Evolutionary conservation across 2,888 invertebrate species (phyloP).

Genomic region (Choreutis nemorana): DNA sequence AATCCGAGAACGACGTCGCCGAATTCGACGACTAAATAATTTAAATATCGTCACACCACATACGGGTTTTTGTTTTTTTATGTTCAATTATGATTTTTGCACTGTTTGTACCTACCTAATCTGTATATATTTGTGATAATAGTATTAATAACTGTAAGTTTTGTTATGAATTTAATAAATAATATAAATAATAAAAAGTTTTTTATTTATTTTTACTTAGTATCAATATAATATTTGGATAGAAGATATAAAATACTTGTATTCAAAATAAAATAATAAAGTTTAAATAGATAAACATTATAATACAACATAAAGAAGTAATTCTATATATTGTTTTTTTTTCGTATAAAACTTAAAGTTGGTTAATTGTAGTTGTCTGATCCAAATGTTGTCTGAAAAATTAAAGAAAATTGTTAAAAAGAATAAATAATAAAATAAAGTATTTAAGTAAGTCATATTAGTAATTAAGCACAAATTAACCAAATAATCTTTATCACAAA

Average conservation of each 20-base stretch:
- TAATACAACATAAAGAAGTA: constrained; percentile 13
- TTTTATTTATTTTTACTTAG: constrained; percentile 18
- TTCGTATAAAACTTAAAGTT: constrained; percentile 9
- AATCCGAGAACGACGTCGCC: constrained; percentile 50
- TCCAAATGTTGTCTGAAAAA: constrained; percentile 57
- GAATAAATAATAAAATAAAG: constrained; percentile 6
- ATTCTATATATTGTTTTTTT: background rate
- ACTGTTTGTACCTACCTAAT: constrained; percentile 25
- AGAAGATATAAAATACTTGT: constrained; percentile 8
- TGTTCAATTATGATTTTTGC: constrained; percentile 25
- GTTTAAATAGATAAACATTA: constrained; percentile 13
- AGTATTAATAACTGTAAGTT: constrained; percentile 26
- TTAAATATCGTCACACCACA: constrained; percentile 28
- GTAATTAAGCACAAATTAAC: constrained; percentile 7
- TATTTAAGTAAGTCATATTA: constrained; percentile 10
- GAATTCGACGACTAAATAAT: constrained; percentile 49
- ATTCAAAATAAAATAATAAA: constrained; percentile 8
- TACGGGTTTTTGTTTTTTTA: constrained; percentile 15
- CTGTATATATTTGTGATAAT: constrained; percentile 26
- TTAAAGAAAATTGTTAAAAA: constrained; percentile 16
- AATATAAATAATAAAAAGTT: constrained; percentile 16
- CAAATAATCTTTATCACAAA: constrained; percentile 5
- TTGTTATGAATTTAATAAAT: constrained; percentile 28
- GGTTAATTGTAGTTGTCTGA: constrained; percentile 48
- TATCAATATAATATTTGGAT: constrained; percentile 12